Evolutionary conservation across 2,888 invertebrate genomes (phyloP).

Genomic region (Deroplatys truncata): DNA sequence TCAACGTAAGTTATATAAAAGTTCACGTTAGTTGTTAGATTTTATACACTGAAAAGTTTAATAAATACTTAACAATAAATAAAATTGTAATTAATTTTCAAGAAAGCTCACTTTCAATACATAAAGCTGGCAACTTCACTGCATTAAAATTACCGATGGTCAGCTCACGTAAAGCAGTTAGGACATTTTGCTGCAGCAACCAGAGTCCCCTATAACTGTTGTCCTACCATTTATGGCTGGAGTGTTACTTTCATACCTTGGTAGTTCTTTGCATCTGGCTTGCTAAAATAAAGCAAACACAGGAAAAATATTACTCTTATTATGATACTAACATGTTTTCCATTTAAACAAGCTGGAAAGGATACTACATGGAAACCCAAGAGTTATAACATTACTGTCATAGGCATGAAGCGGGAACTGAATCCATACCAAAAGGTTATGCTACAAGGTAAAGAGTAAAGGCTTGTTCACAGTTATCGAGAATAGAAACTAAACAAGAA

Average conservation of each 20-base stretch:
- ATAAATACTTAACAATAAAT: not conserved
- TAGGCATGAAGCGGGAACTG: no score
- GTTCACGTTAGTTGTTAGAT: not conserved
- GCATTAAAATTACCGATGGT: not conserved
- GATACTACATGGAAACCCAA: not conserved
- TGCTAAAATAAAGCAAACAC: constrained; percentile 50
- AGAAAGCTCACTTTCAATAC: not conserved
- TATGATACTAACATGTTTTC: not conserved
- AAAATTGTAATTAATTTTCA: not conserved
- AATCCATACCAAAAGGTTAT: no score
- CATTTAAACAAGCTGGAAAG: not conserved
- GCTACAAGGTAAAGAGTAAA: no score
- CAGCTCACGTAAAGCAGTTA: constrained; percentile 35
- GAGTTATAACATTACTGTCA: no score
- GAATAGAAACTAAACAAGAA: no score
- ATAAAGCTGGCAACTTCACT: constrained; percentile 3
- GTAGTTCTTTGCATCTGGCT: constrained; percentile 79
- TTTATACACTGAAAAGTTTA: not conserved
- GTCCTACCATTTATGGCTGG: constrained; percentile 69
- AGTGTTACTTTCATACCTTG: constrained; percentile 67
- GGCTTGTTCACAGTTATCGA: no score
- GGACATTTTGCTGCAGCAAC: constrained; percentile 54
- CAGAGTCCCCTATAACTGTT: constrained; percentile 62
- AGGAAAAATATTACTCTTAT: not conserved
- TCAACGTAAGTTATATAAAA: not conserved